Base-by-base conservation (phyloP, 2,797 vertebrate genomes). In the Orientallactaga sibirica region DNA sequence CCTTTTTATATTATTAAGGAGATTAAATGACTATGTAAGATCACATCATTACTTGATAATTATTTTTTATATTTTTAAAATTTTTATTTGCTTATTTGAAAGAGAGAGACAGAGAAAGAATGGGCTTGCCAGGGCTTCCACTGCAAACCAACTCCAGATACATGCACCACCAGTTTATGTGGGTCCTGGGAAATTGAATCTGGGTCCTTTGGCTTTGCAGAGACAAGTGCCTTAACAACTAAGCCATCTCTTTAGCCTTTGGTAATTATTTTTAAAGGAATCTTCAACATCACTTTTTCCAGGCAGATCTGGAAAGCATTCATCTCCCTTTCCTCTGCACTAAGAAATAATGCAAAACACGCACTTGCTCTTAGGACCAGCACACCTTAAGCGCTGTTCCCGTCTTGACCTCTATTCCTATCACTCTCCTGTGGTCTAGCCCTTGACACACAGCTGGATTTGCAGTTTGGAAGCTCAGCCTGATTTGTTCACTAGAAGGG, bases 401-500 rank as follows among this genome's bases (percentile, higher is more conserved):
- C 25, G 74, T 24, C 1, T 7, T 41, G 14, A 27, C 58, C 33
- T 85, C 27, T 66, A 29, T 4, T 67, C 12, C 2, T 43, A 7
- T 24, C 25, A 33, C 20, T 78, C 5, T 73, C 41, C 55, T 37
- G 43, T 52, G 48, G 18, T 86, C 37, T 33, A 52, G 68, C 6
- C 62, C 37, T 77, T 41, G 80, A 37, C 16, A 11, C 25, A 82
- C 75, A 86, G 52, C 76, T 94, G 41, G 71, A 48, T 29, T 76
- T 92, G 27, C 43, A 80, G 24, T 89, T 91, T 89, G 58, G 77
- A 95, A 85, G 20, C 27, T 90, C 79, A 83, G 71, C 6, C 37
- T 82, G 84, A 27, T 76, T 67, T 33, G n/a, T 92, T 55, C 29
- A 64, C 61, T 74, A 29, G 41, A 66, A 89, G 64, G 14, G 58